phyloP scores from a whole-genome alignment of 2,113 vertebrate genomes.

The Misgurnus mizolepis region DNA sequence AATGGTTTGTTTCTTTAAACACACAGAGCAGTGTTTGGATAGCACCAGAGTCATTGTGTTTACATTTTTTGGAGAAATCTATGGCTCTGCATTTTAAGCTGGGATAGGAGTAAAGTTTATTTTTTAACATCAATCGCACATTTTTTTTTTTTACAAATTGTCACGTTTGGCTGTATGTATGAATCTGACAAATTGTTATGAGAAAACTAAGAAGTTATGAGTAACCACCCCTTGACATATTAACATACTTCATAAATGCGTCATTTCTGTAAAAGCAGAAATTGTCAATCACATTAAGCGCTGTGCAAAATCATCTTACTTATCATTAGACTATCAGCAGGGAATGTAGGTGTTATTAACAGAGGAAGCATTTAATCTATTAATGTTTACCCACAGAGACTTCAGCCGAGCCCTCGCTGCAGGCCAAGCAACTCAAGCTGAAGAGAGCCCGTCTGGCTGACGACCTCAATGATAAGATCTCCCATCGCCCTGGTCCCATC shows the following conservation, averaged over 20 bases:
- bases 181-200: too few relatives aligned
- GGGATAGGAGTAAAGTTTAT: too few relatives aligned
- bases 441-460: constrained; percentile 93
- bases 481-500: constrained; percentile 93
- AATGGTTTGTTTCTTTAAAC: too few relatives aligned
- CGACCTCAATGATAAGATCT: constrained; percentile 97
- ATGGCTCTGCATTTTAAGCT: too few relatives aligned
- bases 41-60: too few relatives aligned
- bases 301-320: background rate
- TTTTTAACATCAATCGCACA: too few relatives aligned
- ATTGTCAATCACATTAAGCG: background rate
- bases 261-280: background rate
- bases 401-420: constrained; percentile 93
- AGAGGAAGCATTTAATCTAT: constrained; percentile 60
- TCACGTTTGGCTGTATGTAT: too few relatives aligned
- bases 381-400: constrained; percentile 83
- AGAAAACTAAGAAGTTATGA: too few relatives aligned
- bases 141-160: too few relatives aligned
- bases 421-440: constrained; percentile 96
- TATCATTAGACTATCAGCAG: background rate
- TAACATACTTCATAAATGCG: too few relatives aligned
- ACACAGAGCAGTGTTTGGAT: too few relatives aligned
- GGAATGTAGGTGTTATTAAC: constrained; percentile 44
- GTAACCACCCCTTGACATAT: background rate
- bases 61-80: too few relatives aligned